Conservation (phyloP, 2,113 vertebrate species). For the Eulemur macaco region DNA sequence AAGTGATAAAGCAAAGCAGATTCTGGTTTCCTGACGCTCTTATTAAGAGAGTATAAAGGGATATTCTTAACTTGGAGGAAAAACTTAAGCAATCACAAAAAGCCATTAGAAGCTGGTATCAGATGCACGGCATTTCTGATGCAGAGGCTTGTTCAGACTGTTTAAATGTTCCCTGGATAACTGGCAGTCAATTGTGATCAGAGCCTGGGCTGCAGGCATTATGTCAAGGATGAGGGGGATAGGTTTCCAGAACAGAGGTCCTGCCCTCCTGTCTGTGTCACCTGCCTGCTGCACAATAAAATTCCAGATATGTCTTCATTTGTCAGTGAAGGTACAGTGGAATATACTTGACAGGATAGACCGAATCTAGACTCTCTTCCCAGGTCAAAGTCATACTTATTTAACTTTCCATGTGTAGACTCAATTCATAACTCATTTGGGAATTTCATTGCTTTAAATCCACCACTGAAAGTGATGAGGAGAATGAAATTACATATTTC, state of each 20-base stretch:
- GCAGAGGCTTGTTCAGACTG: background rate
- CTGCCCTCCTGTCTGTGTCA: background rate
- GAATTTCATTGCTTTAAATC: background rate
- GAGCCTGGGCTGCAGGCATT: background rate
- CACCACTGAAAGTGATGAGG: background rate
- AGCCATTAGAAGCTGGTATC: slow-evolving; percentile 11
- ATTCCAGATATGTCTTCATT: background rate
- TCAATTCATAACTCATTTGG: slow-evolving; percentile 21
- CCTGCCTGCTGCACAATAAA: slow-evolving; percentile 40
- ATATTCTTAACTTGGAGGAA: slow-evolving; percentile 49
- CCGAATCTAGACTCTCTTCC: slow-evolving; percentile 16
- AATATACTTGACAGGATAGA: background rate
- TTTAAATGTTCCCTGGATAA: slow-evolving; percentile 16
- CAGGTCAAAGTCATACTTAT: slow-evolving; percentile 7
- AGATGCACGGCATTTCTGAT: slow-evolving; percentile 6
- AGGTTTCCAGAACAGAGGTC: background rate
- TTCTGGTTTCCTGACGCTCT: slow-evolving; percentile 32
- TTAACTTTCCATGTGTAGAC: slow-evolving; percentile 16
- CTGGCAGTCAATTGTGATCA: background rate
- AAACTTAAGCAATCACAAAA: slow-evolving; percentile 32
- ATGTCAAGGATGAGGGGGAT: background rate
- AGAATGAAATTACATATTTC: slow-evolving; percentile 12
- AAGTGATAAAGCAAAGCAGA: slow-evolving; percentile 39
- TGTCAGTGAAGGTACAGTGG: background rate
- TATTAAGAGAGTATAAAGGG: slow-evolving; percentile 22